Evolutionary conservation across 2,797 vertebrate genomes (phyloP).

Genomic region (Macropus fuliginosus): DNA sequence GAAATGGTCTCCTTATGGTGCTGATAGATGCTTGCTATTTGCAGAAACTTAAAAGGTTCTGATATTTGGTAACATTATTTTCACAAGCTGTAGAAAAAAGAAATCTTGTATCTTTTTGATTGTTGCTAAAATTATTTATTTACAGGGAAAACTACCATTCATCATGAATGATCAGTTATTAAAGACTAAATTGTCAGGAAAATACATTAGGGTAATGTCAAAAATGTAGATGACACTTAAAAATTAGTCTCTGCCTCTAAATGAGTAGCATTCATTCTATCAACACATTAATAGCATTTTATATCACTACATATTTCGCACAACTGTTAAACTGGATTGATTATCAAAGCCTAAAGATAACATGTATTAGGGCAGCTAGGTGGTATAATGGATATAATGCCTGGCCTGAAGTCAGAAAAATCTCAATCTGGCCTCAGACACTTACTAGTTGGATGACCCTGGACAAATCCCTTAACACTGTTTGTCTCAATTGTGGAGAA

Average conservation of each 20-base stretch:
- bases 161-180: neutral
- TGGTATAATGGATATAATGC: neutral
- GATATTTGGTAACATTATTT: neutral
- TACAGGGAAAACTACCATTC: neutral
- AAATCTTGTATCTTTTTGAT: neutral
- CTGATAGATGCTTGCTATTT: neutral
- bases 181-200: neutral
- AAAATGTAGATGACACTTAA: neutral
- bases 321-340: neutral
- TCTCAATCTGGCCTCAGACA: neutral
- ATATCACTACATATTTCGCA: neutral
- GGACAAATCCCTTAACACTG: neutral
- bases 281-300: neutral
- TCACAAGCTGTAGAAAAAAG: neutral
- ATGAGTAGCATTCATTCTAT: neutral
- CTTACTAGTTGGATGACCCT: neutral
- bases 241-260: neutral
- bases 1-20: neutral
- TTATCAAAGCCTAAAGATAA: neutral
- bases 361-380: neutral
- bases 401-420: neutral
- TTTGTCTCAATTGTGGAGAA: neutral
- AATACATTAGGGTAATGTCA: neutral
- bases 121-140: neutral
- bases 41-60: neutral